Percentiles rank a stretch among this genome's conserved stretches.
These are phyloP conservation scores for Crypturellus undulatus DNA, from an alignment of 2,113 vertebrate species.

Conservation along the genomic window DNA sequence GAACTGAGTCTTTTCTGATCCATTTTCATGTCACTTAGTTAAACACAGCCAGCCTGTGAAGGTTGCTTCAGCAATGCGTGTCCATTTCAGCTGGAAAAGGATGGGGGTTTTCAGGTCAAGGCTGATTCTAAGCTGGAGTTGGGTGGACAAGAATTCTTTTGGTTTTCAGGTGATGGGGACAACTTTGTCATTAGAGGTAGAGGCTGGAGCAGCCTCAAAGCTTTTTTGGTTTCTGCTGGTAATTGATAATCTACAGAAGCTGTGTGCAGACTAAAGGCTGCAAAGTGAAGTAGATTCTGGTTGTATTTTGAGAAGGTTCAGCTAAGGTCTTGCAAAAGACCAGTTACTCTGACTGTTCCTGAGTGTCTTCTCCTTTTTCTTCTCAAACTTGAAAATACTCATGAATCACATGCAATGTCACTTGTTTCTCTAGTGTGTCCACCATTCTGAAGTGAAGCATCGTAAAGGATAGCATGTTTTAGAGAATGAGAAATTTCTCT, in stretches of 20 bases:
- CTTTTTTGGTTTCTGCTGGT: not conserved
- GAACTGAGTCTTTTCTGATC: not conserved
- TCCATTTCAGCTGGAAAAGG: not conserved
- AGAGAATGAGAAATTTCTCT: not conserved
- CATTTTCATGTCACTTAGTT: not conserved
- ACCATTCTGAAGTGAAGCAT: not conserved
- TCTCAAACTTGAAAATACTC: not conserved
- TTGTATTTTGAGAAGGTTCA: not conserved
- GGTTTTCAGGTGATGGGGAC: not conserved
- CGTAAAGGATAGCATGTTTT: not conserved
- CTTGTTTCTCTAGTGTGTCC: not conserved
- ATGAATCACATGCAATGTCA: not conserved
- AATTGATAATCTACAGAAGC: not conserved
- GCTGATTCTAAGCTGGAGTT: not conserved
- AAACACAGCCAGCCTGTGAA: not conserved
- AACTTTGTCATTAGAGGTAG: not conserved
- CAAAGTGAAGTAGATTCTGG: not conserved
- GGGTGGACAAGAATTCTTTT: not conserved
- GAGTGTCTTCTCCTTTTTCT: not conserved
- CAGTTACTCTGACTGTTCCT: not conserved
- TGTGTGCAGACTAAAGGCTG: not conserved
- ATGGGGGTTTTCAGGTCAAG: not conserved
- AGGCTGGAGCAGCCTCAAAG: not conserved
- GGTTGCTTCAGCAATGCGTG: not conserved
- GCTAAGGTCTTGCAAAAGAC: not conserved